These are phyloP conservation scores for Crax fasciolata DNA, from an alignment of 2,797 vertebrate genomes.

Conservation along the genomic window DNA sequence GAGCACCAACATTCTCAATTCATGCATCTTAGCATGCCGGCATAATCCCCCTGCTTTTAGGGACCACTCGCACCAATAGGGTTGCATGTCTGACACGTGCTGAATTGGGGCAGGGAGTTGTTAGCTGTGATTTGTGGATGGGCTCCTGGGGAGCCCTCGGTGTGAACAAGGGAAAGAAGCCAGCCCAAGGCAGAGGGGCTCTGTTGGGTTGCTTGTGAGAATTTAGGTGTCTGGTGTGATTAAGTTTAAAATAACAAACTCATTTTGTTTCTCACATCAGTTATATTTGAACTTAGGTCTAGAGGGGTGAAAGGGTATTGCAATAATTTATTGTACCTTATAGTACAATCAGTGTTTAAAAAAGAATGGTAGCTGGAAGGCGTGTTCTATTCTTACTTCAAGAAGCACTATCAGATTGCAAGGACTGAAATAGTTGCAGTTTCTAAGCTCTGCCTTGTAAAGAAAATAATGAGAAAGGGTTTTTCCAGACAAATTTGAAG, in stretches of 20 bases:
- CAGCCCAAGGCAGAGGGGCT: neutral
- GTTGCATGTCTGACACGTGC: fast-evolving
- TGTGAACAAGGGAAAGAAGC: neutral
- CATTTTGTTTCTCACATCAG: slow-evolving; percentile 34
- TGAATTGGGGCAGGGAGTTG: neutral
- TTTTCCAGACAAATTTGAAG: neutral
- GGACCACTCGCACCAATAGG: fast-evolving
- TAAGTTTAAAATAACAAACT: slow-evolving; percentile 61
- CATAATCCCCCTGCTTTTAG: neutral
- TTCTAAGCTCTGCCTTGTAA: neutral
- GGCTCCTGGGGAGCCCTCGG: neutral
- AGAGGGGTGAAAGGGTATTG: slow-evolving; percentile 44
- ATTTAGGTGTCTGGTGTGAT: slow-evolving; percentile 41
- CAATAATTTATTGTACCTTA: slow-evolving; percentile 53
- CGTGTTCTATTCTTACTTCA: slow-evolving; percentile 34
- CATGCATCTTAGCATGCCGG: neutral
- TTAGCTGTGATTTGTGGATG: neutral
- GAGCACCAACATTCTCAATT: neutral
- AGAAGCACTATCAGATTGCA: neutral
- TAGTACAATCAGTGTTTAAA: neutral
- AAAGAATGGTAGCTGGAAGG: slow-evolving; percentile 46
- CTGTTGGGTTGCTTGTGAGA: neutral
- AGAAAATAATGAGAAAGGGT: neutral
- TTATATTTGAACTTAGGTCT: slow-evolving; percentile 43
- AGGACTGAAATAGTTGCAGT: slow-evolving; percentile 2